Conservation (phyloP, 2,888 invertebrate genomes). For the Drosophila meridiana region DNA sequence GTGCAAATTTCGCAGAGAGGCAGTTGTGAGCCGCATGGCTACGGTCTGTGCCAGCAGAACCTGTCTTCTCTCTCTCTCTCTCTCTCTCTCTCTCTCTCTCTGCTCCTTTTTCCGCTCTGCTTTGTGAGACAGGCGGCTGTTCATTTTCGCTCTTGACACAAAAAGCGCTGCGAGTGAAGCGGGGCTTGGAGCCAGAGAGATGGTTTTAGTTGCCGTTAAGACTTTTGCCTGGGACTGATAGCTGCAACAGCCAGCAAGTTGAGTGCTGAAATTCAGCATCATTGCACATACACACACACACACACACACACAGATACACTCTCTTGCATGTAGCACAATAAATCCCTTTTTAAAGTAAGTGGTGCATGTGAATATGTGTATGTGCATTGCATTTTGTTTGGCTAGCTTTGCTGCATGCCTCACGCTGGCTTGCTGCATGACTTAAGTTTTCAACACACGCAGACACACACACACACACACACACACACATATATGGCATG, state of each 20-base stretch:
- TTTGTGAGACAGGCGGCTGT: conserved; percentile 49
- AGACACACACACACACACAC: conserved; percentile 29
- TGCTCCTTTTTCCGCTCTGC: not conserved
- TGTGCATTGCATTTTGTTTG: conserved; percentile 42
- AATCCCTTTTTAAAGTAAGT: conserved; percentile 67
- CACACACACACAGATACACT: conserved; percentile 17
- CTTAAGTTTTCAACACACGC: conserved; percentile 73
- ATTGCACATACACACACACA: conserved; percentile 50
- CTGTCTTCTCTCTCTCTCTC: not conserved
- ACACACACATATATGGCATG: conserved; percentile 30
- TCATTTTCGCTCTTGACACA: conserved; percentile 68
- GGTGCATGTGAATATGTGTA: conserved; percentile 39
- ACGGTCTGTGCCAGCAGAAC: not conserved
- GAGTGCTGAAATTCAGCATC: conserved; percentile 70
- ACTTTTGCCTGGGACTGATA: conserved; percentile 47
- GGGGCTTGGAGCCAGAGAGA: not conserved
- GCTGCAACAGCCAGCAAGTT: conserved; percentile 47
- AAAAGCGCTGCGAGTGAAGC: conserved; percentile 24
- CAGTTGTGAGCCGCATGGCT: conserved; percentile 14
- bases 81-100: not conserved
- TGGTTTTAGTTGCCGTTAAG: conserved; percentile 36
- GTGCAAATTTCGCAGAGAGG: conserved; percentile 10
- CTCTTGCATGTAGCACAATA: conserved; percentile 51
- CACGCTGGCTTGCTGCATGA: conserved; percentile 52
- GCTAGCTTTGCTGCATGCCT: conserved; percentile 39